Percentiles rank a stretch among this genome's conserved stretches.
Evolutionary conservation across 1,140 invertebrate genomes (phyloP).

Genomic region (Lanistes nyassanus): DNA sequence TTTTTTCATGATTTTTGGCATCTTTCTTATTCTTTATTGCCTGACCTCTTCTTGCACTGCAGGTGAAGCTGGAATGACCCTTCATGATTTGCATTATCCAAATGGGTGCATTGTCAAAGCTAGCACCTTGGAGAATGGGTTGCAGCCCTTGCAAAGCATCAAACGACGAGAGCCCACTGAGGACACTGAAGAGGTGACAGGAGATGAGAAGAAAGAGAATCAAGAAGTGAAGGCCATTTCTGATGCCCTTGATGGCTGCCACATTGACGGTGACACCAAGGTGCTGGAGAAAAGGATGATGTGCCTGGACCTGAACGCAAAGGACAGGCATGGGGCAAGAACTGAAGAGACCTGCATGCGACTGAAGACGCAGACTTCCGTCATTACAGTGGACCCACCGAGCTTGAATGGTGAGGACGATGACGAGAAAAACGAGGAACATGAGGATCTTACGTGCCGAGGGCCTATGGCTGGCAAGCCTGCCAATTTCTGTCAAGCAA

Average conservation of each 20-base stretch:
- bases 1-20: no score
- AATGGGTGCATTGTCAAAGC: no score
- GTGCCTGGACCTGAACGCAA: neutral
- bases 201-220: no score
- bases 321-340: neutral
- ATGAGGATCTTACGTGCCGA: neutral
- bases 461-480: conserved; percentile 21
- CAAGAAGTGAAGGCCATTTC: conserved; percentile 3
- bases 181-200: conserved; percentile 11
- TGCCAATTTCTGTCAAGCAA: neutral
- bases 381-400: conserved; percentile 24
- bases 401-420: conserved; percentile 13
- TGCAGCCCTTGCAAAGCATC: neutral
- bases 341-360: neutral
- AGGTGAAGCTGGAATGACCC: no score
- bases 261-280: conserved; percentile 6
- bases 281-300: neutral
- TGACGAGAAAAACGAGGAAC: conserved; percentile 4
- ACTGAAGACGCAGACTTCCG: conserved; percentile 13
- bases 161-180: conserved; percentile 8
- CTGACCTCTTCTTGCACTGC: no score
- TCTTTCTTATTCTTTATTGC: no score
- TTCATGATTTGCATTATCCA: no score
- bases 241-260: neutral
- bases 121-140: no score